These are phyloP conservation scores for Caracal caracal DNA, from an alignment of 2,113 vertebrate species.

Conservation along the genomic window DNA sequence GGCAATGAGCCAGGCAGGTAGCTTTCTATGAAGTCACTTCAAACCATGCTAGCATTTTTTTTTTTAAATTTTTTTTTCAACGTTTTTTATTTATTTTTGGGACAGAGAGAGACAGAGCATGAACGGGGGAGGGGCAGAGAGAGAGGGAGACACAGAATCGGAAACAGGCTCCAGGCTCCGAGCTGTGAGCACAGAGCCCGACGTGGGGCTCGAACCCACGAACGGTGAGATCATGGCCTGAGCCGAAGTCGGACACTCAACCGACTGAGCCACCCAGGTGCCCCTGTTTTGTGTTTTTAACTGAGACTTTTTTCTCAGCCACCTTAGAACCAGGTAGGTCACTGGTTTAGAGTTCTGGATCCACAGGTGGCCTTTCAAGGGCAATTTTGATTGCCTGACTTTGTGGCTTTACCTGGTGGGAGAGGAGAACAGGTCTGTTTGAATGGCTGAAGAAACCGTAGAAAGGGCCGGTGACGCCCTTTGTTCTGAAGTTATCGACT, in stretches of 20 bases:
- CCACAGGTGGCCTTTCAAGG: neutral
- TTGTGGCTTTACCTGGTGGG: neutral
- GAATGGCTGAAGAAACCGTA: neutral
- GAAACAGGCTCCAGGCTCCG: no score
- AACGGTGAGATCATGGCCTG: no score
- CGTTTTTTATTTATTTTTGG: no score
- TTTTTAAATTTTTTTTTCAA: no score
- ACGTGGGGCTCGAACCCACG: no score
- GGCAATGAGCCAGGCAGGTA: neutral
- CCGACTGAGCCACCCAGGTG: no score
- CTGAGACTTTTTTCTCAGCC: neutral
- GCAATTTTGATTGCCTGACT: neutral
- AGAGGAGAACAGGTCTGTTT: neutral
- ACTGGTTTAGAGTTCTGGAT: neutral
- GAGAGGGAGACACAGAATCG: no score
- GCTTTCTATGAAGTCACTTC: neutral
- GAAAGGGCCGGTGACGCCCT: rapidly evolving
- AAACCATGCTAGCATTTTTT: neutral
- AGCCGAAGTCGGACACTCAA: no score
- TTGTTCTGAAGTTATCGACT: neutral
- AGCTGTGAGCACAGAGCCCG: no score
- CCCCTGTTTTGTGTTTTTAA: neutral
- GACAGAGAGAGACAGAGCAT: no score
- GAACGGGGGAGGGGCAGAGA: no score
- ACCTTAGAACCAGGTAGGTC: neutral